A percentile compares a stretch with the other conserved stretches of the same genome.
phyloP scores from a whole-genome alignment of 2,797 vertebrate species.

The Lerista edwardsae region DNA sequence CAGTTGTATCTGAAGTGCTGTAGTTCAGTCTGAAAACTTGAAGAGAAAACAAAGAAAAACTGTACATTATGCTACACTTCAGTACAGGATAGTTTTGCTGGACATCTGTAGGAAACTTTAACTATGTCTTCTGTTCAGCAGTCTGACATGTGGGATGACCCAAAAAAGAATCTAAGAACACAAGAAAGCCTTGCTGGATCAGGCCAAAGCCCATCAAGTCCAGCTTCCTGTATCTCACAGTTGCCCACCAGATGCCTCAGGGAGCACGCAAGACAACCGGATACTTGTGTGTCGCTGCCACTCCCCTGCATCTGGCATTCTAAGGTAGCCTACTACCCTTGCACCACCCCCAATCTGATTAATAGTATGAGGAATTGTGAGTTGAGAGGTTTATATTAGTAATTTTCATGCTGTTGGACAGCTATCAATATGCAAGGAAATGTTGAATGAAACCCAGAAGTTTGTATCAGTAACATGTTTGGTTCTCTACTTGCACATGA shows the following conservation, averaged over 20 bases:
- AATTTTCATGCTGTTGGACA: conserved; percentile 60
- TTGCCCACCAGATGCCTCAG: no score
- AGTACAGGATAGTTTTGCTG: not conserved
- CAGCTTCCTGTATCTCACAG: no score
- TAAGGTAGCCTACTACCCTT: no score
- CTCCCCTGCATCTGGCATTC: no score
- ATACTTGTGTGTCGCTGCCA: no score
- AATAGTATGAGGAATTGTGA: conserved; percentile 53
- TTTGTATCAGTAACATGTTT: conserved; percentile 32
- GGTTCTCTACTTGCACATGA: conserved; percentile 43
- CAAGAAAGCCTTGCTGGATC: no score
- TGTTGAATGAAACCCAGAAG: conserved; percentile 48
- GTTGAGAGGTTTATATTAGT: conserved; percentile 43
- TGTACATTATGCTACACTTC: conserved; percentile 19
- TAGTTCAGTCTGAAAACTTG: conserved; percentile 86
- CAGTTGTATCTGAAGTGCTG: conserved; percentile 83
- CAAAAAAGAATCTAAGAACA: conserved; percentile 40
- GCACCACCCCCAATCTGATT: no score
- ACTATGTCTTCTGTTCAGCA: not conserved
- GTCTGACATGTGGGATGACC: conserved; percentile 34
- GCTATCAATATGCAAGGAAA: conserved; percentile 56
- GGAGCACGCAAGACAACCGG: no score
- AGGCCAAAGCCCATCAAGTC: no score
- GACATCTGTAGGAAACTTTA: conserved; percentile 1
- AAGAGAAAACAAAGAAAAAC: conserved; percentile 65